Evolutionary conservation across 2,113 vertebrate species (phyloP).

Genomic region (Tauraco erythrolophus): DNA sequence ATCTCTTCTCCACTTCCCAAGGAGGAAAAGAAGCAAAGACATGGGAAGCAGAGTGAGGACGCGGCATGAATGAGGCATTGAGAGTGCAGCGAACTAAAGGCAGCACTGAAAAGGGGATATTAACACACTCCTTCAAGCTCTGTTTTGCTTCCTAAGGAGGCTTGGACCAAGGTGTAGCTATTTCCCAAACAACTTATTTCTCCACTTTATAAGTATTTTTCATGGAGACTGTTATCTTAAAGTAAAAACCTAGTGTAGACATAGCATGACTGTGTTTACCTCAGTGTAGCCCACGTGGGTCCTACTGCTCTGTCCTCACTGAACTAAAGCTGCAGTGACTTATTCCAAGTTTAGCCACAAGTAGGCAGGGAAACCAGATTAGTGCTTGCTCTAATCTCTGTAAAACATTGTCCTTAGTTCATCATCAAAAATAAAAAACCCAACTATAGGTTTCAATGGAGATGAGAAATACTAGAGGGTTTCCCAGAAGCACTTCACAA

Average conservation of each 20-base stretch:
- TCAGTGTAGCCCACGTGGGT: fast-evolving
- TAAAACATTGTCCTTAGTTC: neutral
- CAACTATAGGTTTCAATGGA: neutral
- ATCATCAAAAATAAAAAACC: neutral
- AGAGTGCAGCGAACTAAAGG: neutral
- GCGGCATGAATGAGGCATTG: fast-evolving
- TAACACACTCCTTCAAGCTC: neutral
- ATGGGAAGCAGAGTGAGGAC: neutral
- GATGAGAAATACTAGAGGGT: neutral
- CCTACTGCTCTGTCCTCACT: neutral
- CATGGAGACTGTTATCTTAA: neutral
- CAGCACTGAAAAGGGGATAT: neutral
- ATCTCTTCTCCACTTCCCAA: neutral
- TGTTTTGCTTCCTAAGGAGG: neutral
- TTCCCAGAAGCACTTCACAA: neutral
- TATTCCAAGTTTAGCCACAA: neutral
- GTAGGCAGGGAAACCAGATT: neutral
- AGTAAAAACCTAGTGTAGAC: neutral
- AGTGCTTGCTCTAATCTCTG: neutral
- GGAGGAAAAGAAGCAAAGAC: neutral
- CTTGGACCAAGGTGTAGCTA: neutral
- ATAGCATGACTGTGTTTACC: fast-evolving
- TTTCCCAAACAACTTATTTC: neutral
- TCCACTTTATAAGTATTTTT: neutral
- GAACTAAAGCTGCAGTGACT: neutral